A percentile compares a stretch with the other conserved stretches of the same genome.
Evolutionary conservation across 1,140 invertebrate genomes (phyloP).

Genomic region (Psix sp.): DNA sequence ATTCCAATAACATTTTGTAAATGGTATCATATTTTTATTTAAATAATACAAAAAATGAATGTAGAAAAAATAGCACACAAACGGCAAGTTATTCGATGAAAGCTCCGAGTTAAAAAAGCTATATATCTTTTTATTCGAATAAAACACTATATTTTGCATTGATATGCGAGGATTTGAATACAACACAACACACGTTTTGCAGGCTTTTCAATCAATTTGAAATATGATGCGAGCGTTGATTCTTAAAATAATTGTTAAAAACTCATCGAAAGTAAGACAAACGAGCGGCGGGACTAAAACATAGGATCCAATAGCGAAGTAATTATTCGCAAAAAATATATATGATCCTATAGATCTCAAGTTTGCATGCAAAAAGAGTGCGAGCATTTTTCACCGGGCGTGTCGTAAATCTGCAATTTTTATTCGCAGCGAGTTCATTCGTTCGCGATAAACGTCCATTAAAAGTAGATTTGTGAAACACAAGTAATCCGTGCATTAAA

Average conservation of each 20-base stretch:
- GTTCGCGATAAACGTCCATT: constrained; percentile 16
- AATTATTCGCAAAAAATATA: background rate
- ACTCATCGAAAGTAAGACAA: background rate
- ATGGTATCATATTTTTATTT: no score
- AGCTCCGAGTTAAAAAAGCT: background rate
- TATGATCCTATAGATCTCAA: no score
- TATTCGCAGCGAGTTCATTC: constrained; percentile 5
- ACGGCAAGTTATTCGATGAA: no score
- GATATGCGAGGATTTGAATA: no score
- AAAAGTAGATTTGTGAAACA: constrained; percentile 17
- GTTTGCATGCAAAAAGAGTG: no score
- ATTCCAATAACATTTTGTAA: no score
- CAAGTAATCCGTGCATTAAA: constrained; percentile 22
- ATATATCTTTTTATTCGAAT: background rate
- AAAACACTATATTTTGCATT: background rate
- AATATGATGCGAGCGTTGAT: background rate
- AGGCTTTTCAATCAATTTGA: background rate
- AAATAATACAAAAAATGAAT: no score
- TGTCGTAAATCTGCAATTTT: constrained; percentile 4
- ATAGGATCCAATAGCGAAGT: no score
- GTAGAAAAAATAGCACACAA: no score
- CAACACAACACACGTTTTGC: constrained; percentile 1
- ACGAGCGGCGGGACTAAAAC: background rate
- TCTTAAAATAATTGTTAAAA: background rate
- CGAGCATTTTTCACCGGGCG: no score